Conservation (phyloP, 2,113 vertebrate species). For the Podarcis muralis region DNA sequence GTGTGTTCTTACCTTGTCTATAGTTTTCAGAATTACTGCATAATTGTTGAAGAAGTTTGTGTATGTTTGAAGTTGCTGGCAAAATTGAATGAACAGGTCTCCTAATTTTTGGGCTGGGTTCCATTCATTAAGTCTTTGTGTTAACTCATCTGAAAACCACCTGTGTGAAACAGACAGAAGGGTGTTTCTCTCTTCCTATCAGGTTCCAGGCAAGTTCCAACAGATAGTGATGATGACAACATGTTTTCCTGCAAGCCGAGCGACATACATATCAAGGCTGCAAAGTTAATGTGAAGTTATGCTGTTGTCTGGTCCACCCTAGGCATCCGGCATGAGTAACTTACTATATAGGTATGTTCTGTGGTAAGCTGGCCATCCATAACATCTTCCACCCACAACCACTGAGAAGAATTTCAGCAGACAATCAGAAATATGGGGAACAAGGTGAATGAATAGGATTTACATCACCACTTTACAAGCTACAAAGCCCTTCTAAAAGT, state of each 20-base stretch:
- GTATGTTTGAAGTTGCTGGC: conserved; percentile 74
- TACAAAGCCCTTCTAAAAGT: not conserved
- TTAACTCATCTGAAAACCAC: conserved; percentile 73
- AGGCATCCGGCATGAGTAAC: not conserved
- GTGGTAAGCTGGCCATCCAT: not conserved
- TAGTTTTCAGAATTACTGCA: conserved; percentile 75
- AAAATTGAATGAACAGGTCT: conserved; percentile 78
- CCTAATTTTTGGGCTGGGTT: conserved; percentile 78
- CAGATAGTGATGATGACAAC: not conserved
- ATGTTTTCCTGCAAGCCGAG: not conserved
- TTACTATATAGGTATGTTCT: not conserved
- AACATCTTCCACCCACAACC: not conserved
- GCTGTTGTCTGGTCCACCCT: not conserved
- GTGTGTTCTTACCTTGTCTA: conserved; percentile 80
- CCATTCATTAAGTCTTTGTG: conserved; percentile 77
- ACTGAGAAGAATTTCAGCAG: not conserved
- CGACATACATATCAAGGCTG: not conserved
- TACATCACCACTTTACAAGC: not conserved
- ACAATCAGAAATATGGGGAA: not conserved
- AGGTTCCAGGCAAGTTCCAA: conserved; percentile 3
- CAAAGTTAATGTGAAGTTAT: not conserved
- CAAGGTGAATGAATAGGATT: not conserved
- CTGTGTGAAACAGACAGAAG: conserved; percentile 54
- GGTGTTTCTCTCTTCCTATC: not conserved
- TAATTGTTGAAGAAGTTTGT: conserved; percentile 87